Percentiles rank a stretch among this genome's conserved stretches.
These are phyloP conservation scores for Agrotis exclamationis DNA, from an alignment of 2,888 invertebrate species.

Conservation along the genomic window DNA sequence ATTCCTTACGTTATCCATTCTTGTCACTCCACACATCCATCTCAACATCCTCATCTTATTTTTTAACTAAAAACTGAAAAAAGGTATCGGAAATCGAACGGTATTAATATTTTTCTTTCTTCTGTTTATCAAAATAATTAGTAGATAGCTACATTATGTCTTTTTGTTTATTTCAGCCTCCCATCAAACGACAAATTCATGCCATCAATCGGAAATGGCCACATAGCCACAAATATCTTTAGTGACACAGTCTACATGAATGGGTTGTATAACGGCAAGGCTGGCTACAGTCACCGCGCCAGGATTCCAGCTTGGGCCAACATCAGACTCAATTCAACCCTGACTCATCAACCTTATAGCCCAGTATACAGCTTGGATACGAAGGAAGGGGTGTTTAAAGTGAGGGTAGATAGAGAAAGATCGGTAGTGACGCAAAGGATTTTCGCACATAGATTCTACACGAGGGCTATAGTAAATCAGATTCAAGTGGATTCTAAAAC, in stretches of 20 bases:
- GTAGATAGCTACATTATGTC: neutral
- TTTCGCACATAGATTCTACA: slow-evolving; percentile 87
- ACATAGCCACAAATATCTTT: slow-evolving; percentile 91
- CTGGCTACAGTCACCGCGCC: slow-evolving; percentile 91
- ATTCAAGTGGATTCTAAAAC: slow-evolving; percentile 86
- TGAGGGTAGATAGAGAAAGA: slow-evolving; percentile 85
- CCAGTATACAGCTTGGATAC: slow-evolving; percentile 88
- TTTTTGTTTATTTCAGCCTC: slow-evolving; percentile 81
- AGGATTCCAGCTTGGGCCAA: slow-evolving; percentile 92
- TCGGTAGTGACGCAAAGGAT: slow-evolving; percentile 88
- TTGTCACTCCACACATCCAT: too few species aligned
- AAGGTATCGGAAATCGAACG: too few species aligned
- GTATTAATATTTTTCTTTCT: too few species aligned
- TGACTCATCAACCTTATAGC: slow-evolving; percentile 79
- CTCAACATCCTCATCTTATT: too few species aligned
- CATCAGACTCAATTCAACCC: slow-evolving; percentile 87
- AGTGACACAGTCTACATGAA: slow-evolving; percentile 92
- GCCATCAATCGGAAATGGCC: slow-evolving; percentile 92
- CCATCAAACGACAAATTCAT: slow-evolving; percentile 90
- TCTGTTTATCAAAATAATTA: neutral
- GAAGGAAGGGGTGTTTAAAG: slow-evolving; percentile 86
- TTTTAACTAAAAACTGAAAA: too few species aligned
- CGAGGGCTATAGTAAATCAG: slow-evolving; percentile 88
- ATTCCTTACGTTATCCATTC: too few species aligned
- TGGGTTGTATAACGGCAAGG: slow-evolving; percentile 91